phyloP scores from a whole-genome alignment of 2,113 vertebrate species.

The Lonchura striata region DNA sequence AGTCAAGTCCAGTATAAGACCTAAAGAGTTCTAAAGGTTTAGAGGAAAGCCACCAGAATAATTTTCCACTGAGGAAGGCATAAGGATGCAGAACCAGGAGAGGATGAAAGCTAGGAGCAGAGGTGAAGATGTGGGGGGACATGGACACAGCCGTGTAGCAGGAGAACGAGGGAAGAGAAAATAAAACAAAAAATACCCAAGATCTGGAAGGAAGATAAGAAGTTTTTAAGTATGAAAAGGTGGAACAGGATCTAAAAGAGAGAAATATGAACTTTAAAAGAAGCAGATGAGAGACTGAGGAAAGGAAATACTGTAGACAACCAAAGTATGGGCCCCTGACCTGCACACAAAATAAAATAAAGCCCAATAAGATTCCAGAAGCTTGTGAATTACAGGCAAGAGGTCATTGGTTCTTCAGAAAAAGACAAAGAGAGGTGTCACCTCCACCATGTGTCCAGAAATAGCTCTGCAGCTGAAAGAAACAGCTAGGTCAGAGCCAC shows the following conservation, averaged over 20 bases:
- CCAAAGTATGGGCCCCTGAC: background rate
- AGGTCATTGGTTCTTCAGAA: background rate
- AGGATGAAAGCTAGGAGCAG: background rate
- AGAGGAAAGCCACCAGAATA: background rate
- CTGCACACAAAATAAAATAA: background rate
- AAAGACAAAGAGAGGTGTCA: background rate
- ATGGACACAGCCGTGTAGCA: background rate
- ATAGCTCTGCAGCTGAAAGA: background rate
- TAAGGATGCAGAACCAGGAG: background rate
- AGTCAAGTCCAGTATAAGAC: background rate
- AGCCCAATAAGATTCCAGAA: background rate
- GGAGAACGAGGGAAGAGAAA: background rate
- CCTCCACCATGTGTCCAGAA: fast-evolving
- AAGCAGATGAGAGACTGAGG: background rate
- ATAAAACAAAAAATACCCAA: background rate
- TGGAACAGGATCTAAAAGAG: background rate
- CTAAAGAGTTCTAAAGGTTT: background rate
- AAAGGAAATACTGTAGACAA: background rate
- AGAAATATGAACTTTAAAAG: background rate
- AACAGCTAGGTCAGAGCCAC: background rate
- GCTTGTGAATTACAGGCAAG: background rate
- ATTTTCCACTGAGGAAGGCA: background rate
- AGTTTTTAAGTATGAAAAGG: background rate
- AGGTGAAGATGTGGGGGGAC: background rate
- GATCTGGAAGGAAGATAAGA: background rate